Evolutionary conservation across 2,113 vertebrate species (phyloP), one percentile per base, ranked within the genome.

Genomic region (Myiozetetes cayanensis): DNA sequence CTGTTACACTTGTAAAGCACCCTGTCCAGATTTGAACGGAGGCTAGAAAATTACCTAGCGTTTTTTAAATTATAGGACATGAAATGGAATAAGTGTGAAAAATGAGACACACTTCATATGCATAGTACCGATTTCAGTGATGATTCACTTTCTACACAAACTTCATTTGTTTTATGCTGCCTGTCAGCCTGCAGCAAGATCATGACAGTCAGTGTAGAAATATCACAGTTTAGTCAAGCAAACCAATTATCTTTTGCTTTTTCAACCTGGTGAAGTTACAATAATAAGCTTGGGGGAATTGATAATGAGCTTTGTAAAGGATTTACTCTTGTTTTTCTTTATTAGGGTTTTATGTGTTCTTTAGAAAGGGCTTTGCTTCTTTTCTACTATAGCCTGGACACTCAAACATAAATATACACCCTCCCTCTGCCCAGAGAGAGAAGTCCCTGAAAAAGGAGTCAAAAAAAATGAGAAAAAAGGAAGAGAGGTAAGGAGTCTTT

Each of bases 231-330:
- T 82, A 85, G 49, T 91, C 81, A 85, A 92, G 62, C 46, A 90
- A 85, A 94, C 87, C 55, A 90, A 80, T 88, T 95, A 83, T 80
- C 49, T 28, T 85, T 50, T 62, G 24, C 10, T 93, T 93, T 93
- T 92, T 66, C 53, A 92, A 50, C 21, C 30, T 49, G 24, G 4
- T 82, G 53, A 91, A 87, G 35, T 82, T 82, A 65, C 23, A 82
- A 25, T 78, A 87, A 82, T n/a, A 85, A 91, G 53, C 75, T 88
- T 37, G 35, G 43, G 84, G 31, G 33, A 93, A 89, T 23, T 80
- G 53, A 77, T 83, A 94, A 93, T 83, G 67, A 92, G 67, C n/a
- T 84, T 86, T 90, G 55, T n/a, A 92, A 79, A 86, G 58, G 41
- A 70, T 77, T 94, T 87, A 6, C 3, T 56, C 80, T 75, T 76